phyloP scores from a whole-genome alignment of 2,113 vertebrate genomes.

The Vicugna pacos region DNA sequence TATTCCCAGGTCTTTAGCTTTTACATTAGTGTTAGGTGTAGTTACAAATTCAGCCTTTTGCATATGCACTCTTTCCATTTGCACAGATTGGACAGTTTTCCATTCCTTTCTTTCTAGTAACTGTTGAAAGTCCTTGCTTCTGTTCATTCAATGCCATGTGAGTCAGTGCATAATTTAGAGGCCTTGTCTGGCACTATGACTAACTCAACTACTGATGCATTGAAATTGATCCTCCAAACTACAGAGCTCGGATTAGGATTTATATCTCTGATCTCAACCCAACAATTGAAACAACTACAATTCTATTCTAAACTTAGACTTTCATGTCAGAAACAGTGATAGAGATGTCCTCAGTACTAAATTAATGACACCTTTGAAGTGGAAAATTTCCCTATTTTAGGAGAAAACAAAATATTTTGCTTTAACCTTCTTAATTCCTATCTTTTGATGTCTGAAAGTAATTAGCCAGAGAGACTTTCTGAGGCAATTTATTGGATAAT shows the following conservation, averaged over 20 bases:
- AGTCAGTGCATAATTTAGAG: conserved; percentile 82
- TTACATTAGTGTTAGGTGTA: conserved; percentile 75
- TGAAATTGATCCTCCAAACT: conserved; percentile 78
- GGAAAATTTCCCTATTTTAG: not conserved
- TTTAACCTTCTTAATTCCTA: conserved; percentile 76
- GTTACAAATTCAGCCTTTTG: conserved; percentile 74
- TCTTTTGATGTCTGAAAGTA: not conserved
- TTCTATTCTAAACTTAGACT: not conserved
- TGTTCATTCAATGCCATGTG: conserved; percentile 80
- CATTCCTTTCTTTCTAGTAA: conserved; percentile 37
- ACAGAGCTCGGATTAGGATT: conserved; percentile 76
- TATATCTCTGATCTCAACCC: conserved; percentile 62
- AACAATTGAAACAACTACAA: conserved; percentile 7
- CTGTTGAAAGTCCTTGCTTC: conserved; percentile 79
- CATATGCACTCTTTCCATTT: conserved; percentile 67
- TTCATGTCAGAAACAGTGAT: not conserved
- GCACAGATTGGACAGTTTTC: conserved; percentile 78
- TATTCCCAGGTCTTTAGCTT: conserved; percentile 71
- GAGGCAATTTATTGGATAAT: conserved; percentile 56
- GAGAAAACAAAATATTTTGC: conserved; percentile 58
- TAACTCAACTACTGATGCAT: conserved; percentile 77
- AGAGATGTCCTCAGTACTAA: not conserved
- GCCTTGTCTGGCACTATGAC: conserved; percentile 78
- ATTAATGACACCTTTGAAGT: not conserved
- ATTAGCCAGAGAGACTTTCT: not conserved